Percentiles rank a stretch among this genome's conserved stretches.
These are phyloP conservation scores for Acestrorhynchus altus DNA, from an alignment of 2,797 vertebrate species.

Conservation along the genomic window DNA sequence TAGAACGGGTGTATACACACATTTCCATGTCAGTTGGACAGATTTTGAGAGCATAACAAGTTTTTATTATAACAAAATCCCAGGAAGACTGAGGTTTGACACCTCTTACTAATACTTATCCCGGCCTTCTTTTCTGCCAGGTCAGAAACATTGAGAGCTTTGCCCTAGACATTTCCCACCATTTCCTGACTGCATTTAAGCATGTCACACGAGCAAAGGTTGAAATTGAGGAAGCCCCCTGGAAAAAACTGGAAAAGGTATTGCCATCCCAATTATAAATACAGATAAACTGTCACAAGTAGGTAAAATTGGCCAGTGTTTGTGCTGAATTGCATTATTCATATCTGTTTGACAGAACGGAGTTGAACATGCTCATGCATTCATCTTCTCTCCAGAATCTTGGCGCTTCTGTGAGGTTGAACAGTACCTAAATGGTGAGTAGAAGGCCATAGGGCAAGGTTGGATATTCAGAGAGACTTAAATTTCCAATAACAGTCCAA, in stretches of 20 bases:
- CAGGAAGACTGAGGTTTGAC: too few species aligned
- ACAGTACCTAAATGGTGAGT: conserved; percentile 84
- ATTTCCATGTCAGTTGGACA: too few species aligned
- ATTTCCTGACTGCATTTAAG: conserved; percentile 90
- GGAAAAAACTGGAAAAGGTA: conserved; percentile 92
- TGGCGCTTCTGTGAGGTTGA: conserved; percentile 91
- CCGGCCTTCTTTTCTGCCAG: conserved; percentile 71
- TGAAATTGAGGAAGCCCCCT: conserved; percentile 88
- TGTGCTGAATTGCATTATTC: conserved; percentile 28
- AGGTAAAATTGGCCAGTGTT: background rate
- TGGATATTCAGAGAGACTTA: background rate
- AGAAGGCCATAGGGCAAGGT: background rate
- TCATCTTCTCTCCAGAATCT: conserved; percentile 85
- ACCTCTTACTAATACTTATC: too few species aligned
- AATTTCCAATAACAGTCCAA: background rate
- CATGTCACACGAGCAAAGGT: conserved; percentile 85
- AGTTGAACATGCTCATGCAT: conserved; percentile 86
- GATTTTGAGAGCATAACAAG: too few species aligned
- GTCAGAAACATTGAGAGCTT: conserved; percentile 90
- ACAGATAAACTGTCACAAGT: background rate
- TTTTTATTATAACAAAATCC: too few species aligned
- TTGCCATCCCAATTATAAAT: background rate
- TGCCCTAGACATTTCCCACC: conserved; percentile 86
- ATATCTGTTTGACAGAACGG: conserved; percentile 81
- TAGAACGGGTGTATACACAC: too few species aligned